Base-by-base conservation (phyloP, 64 coral and sea anemone genomes). In the Montipora cactus region DNA sequence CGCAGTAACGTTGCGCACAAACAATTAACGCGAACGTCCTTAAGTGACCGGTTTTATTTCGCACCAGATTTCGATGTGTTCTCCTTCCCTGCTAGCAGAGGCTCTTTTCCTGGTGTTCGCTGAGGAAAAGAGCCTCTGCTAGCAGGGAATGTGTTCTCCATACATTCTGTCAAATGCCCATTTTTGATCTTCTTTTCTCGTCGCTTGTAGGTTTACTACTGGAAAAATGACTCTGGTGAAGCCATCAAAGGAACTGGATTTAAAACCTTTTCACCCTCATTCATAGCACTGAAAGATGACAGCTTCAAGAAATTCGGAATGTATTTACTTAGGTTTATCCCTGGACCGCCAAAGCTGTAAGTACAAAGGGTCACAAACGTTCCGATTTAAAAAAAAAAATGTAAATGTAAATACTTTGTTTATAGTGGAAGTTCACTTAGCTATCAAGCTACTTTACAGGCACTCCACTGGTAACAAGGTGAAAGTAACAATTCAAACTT, bases 271-370 rank as follows among this genome's bases (percentile, higher is more conserved):
- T 81, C 84, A 16, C 78, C 92, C 8, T 14, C 78, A 59, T 16
- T 80, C 14, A 73, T 94, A 47, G 77, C 87, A 64, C 19, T 83
- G 78, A 89, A 81, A 62, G 92, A 94, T 88, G 78, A 88, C 12
- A 89, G 14, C 59, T 75, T 94, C 21, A 73, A 89, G 59, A 88
- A 59, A 81, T 89, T 82, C 11, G 87, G 87, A 67, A 94, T 94
- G 92, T 94, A 94, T 51, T 70, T 94, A 18, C 53, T 94, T 8
- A 87, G 92, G 48, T 94, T 94, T 75, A 73, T 94, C 14, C 92
- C 92, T 55, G 89, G 89, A 48, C 79, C 92, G n/a, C 87, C 92
- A 64, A 94, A 94, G 73, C 87, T 94, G 92, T 94, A 81, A 94
- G 92, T 94, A 57, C 9, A 12, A 67, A 9, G 47, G 74, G 44